These are phyloP conservation scores for Colinus virginianus DNA, from an alignment of 2,113 vertebrate genomes.

Conservation along the genomic window DNA sequence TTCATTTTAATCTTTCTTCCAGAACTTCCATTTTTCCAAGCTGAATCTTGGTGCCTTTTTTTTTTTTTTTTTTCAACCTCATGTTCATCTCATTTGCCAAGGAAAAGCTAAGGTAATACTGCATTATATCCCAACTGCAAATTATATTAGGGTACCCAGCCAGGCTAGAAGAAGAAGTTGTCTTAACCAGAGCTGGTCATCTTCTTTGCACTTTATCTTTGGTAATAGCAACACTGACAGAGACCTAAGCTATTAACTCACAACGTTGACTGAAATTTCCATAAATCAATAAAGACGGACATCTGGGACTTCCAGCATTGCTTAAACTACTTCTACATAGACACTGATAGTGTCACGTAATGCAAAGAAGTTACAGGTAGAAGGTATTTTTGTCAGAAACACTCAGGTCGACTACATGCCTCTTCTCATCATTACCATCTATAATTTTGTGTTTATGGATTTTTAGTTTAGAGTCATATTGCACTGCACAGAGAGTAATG, in stretches of 20 bases:
- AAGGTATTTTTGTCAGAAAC: background rate
- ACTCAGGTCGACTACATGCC: background rate
- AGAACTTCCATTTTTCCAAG: constrained; percentile 67
- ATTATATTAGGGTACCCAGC: background rate
- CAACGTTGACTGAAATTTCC: background rate
- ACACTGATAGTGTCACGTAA: background rate
- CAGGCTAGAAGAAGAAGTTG: background rate
- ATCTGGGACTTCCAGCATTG: background rate
- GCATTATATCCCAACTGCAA: background rate
- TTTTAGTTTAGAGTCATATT: background rate
- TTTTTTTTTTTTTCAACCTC: background rate
- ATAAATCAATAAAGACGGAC: background rate
- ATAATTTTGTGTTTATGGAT: background rate
- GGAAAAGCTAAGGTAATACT: background rate
- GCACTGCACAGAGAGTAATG: background rate
- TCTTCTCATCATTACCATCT: background rate
- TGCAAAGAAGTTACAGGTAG: constrained; percentile 11
- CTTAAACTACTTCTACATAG: background rate
- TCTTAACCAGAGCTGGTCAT: background rate
- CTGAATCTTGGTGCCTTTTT: constrained; percentile 31
- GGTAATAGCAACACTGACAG: background rate
- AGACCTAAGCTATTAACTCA: background rate
- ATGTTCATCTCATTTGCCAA: constrained; percentile 40
- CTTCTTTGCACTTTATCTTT: background rate
- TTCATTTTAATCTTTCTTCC: constrained; percentile 71